Conservation (phyloP, 2,113 vertebrate genomes). For the Vulpes vulpes region DNA sequence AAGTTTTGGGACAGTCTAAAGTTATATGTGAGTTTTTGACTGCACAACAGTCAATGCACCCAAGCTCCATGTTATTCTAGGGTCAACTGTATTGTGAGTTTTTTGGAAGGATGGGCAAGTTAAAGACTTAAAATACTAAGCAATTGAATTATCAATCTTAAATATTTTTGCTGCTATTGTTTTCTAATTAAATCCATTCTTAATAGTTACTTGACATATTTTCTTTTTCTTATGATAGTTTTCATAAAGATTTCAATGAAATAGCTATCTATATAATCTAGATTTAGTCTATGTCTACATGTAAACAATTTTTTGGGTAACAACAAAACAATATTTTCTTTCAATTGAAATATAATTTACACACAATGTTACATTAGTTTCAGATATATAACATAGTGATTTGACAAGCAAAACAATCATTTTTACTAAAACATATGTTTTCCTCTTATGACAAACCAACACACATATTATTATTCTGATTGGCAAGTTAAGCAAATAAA, state of each 20-base stretch:
- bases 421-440: slow-evolving; percentile 41
- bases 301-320: background rate
- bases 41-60: background rate
- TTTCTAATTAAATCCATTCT: background rate
- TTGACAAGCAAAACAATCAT: background rate
- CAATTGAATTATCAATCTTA: slow-evolving; percentile 1
- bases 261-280: background rate
- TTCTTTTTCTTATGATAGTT: background rate
- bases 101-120: background rate
- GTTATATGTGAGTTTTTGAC: background rate
- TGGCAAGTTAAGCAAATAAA: background rate
- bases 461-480: background rate
- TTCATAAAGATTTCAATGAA: background rate
- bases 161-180: background rate
- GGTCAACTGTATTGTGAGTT: background rate
- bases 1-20: background rate
- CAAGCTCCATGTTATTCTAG: background rate
- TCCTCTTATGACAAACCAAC: background rate
- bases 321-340: background rate
- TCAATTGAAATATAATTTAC: background rate
- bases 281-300: background rate
- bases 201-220: background rate
- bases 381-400: background rate
- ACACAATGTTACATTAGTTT: background rate
- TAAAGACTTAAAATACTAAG: slow-evolving; percentile 20